Conservation (phyloP, 2,113 vertebrate species). For the Dromiciops gliroides region DNA sequence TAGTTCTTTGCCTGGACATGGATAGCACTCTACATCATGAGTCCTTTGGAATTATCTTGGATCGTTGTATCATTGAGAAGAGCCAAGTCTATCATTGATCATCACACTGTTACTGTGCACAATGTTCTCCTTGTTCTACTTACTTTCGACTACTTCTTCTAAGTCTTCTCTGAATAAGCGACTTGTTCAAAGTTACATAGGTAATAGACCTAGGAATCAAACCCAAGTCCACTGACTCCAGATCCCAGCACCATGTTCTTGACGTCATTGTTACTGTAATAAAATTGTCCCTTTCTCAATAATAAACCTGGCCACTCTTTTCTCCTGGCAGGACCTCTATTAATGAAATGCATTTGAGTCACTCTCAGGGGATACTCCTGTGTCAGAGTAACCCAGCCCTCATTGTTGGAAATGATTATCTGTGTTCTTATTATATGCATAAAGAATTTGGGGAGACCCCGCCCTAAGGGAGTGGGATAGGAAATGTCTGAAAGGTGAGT, state of each 20-base stretch:
- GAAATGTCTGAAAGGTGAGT: not conserved
- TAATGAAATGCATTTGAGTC: not conserved
- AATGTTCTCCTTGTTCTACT: too few species aligned
- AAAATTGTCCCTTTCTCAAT: not conserved
- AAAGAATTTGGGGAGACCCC: not conserved
- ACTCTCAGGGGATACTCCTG: not conserved
- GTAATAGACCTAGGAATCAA: not conserved
- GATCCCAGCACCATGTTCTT: not conserved
- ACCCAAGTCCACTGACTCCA: not conserved
- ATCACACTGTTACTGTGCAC: too few species aligned
- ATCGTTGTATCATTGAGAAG: too few species aligned
- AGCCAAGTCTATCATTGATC: too few species aligned
- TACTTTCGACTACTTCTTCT: not conserved
- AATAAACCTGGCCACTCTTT: not conserved
- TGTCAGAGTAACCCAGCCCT: not conserved
- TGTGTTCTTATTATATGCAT: not conserved
- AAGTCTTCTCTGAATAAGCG: not conserved
- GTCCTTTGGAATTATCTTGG: too few species aligned
- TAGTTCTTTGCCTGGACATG: too few species aligned
- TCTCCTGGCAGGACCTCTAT: not conserved
- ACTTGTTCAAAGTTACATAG: not conserved
- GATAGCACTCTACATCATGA: too few species aligned
- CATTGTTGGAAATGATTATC: not conserved
- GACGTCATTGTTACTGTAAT: not conserved
- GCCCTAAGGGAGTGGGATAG: not conserved